These are phyloP conservation scores for Tautogolabrus adspersus DNA, from an alignment of 2,113 vertebrate genomes.

Conservation along the genomic window DNA sequence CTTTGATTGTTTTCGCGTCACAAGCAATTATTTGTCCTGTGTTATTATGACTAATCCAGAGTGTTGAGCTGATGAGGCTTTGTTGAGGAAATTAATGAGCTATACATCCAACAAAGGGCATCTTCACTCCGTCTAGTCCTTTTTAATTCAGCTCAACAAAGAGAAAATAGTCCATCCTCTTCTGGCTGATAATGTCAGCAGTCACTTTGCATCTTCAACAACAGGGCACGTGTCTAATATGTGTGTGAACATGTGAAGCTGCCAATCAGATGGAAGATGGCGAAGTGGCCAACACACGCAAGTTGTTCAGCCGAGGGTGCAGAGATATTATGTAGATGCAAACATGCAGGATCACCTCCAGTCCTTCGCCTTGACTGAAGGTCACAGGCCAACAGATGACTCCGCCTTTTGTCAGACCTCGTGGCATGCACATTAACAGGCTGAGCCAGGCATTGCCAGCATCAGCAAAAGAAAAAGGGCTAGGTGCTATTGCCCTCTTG, in stretches of 20 bases:
- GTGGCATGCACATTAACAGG: slow-evolving; percentile 42
- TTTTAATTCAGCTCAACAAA: slow-evolving; percentile 34
- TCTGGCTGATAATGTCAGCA: slow-evolving; percentile 10
- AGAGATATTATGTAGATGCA: slow-evolving; percentile 18
- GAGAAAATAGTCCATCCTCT: neutral
- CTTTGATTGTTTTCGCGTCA: slow-evolving; percentile 60
- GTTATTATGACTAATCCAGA: slow-evolving; percentile 42
- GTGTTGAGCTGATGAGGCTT: slow-evolving; percentile 38
- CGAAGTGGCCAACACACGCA: slow-evolving; percentile 13
- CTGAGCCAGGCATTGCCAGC: slow-evolving; percentile 28
- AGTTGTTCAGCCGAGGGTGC: slow-evolving; percentile 3
- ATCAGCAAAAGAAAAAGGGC: slow-evolving; percentile 53
- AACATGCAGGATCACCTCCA: slow-evolving; percentile 15
- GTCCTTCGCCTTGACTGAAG: slow-evolving; percentile 44
- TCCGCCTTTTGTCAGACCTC: slow-evolving; percentile 27
- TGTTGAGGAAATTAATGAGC: slow-evolving; percentile 55
- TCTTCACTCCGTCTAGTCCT: slow-evolving; percentile 26
- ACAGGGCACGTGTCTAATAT: neutral
- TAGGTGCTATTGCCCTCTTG: slow-evolving; percentile 50
- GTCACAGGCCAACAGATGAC: slow-evolving; percentile 40
- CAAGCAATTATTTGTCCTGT: slow-evolving; percentile 47
- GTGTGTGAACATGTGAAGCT: neutral
- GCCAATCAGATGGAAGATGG: slow-evolving; percentile 30
- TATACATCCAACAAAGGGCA: slow-evolving; percentile 33
- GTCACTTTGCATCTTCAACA: slow-evolving; percentile 5